phyloP scores from a whole-genome alignment of 2,888 invertebrate genomes.

The Melangyna quadrimaculata region DNA sequence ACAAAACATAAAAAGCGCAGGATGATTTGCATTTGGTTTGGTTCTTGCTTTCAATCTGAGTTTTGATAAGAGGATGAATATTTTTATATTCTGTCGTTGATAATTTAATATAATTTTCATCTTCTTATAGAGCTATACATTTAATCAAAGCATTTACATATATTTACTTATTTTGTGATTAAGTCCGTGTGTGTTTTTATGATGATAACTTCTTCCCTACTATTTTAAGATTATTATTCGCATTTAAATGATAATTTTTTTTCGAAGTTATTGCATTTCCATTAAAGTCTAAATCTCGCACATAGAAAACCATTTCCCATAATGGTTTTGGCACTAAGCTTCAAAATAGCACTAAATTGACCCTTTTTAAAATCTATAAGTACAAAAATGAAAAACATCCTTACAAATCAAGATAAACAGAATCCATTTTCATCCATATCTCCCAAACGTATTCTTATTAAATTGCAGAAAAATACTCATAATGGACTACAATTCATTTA shows the following conservation, averaged over 20 bases:
- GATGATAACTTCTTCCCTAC: neutral
- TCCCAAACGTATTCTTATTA: constrained; percentile 4
- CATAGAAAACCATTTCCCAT: neutral
- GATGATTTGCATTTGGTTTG: too few species aligned
- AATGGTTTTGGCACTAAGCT: neutral
- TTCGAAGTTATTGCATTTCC: neutral
- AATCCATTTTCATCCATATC: constrained; percentile 18
- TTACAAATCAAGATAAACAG: constrained; percentile 41
- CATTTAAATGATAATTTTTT: neutral
- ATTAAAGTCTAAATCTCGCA: neutral
- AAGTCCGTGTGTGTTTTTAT: neutral
- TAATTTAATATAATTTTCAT: too few species aligned
- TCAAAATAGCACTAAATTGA: neutral
- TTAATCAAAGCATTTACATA: too few species aligned
- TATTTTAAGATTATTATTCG: neutral
- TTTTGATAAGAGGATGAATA: too few species aligned
- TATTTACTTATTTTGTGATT: too few species aligned
- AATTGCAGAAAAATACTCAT: constrained; percentile 3
- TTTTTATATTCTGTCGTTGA: too few species aligned
- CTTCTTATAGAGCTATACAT: too few species aligned
- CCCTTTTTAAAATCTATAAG: constrained; percentile 30
- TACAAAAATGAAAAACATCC: neutral
- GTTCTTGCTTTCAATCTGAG: too few species aligned
- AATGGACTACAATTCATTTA: constrained; percentile 33
- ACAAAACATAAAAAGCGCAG: too few species aligned